phyloP scores from a whole-genome alignment of 2,888 invertebrate species.

The Suillia variegata region DNA sequence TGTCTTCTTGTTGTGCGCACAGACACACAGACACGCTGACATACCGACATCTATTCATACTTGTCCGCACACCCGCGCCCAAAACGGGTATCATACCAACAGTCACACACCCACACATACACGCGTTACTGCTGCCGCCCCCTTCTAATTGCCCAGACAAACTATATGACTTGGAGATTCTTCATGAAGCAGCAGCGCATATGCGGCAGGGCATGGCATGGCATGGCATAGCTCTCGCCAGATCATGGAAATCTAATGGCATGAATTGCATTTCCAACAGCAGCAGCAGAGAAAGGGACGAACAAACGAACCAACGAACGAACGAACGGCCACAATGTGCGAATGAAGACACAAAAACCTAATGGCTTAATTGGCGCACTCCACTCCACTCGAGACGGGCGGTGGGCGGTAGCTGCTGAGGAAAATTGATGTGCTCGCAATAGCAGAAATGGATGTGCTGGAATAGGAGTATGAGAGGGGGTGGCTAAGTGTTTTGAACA shows the following conservation, averaged over 20 bases:
- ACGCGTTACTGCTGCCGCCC: background rate
- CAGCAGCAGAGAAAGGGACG: too few species aligned
- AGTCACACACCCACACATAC: background rate
- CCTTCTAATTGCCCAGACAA: conserved; percentile 9
- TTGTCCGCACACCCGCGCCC: background rate
- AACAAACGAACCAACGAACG: background rate
- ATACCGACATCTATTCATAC: too few species aligned
- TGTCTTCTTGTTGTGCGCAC: too few species aligned
- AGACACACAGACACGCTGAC: background rate
- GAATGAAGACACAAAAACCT: conserved; percentile 6
- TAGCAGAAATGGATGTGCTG: too few species aligned
- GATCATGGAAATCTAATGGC: too few species aligned
- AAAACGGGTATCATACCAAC: too few species aligned
- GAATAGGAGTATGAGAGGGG: too few species aligned
- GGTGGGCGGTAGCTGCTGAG: background rate
- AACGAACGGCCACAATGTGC: background rate
- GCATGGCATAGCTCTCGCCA: too few species aligned
- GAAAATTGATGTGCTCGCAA: too few species aligned
- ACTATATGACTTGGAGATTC: conserved; percentile 3
- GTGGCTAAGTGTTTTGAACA: too few species aligned
- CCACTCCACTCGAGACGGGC: background rate
- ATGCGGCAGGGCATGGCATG: too few species aligned
- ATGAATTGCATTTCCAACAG: conserved; percentile 8
- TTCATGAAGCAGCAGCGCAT: background rate
- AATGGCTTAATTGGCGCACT: conserved; percentile 11